phyloP scores from a whole-genome alignment of 2,888 invertebrate species.

The Nomada goodeniana region DNA sequence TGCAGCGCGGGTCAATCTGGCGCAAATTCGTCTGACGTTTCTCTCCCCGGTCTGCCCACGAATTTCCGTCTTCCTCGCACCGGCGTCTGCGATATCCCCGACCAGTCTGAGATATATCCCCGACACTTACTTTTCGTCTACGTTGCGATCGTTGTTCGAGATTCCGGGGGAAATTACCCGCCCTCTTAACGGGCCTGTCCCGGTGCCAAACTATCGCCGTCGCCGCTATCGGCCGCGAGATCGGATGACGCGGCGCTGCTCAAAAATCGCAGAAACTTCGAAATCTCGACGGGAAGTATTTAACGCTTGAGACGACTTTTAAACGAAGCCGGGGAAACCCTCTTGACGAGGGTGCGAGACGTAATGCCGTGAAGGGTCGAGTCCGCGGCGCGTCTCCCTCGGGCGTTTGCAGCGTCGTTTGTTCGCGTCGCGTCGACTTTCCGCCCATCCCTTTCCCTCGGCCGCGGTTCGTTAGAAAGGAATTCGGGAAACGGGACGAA shows the following conservation, averaged over 20 bases:
- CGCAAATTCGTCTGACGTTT: not conserved
- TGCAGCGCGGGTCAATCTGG: not conserved
- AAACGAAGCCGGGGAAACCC: conserved; percentile 12
- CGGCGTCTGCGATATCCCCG: not conserved
- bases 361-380: conserved; percentile 10
- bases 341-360: not conserved
- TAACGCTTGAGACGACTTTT: conserved; percentile 22
- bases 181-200: conserved; percentile 43
- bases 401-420: conserved; percentile 9
- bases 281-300: conserved; percentile 16
- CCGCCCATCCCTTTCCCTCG: not conserved
- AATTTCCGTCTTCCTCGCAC: not conserved
- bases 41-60: not conserved
- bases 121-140: conserved; percentile 50
- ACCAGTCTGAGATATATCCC: conserved; percentile 1
- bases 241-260: conserved; percentile 58
- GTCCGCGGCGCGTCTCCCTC: not conserved
- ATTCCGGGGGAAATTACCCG: conserved; percentile 50
- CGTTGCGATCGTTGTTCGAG: conserved; percentile 50
- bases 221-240: conserved; percentile 35
- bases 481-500: conserved; percentile 2
- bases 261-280: conserved; percentile 46
- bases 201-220: conserved; percentile 47
- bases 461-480: not conserved
- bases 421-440: not conserved